Conservation (phyloP, 2,888 invertebrate genomes). For the Mechanitis mazaeus region DNA sequence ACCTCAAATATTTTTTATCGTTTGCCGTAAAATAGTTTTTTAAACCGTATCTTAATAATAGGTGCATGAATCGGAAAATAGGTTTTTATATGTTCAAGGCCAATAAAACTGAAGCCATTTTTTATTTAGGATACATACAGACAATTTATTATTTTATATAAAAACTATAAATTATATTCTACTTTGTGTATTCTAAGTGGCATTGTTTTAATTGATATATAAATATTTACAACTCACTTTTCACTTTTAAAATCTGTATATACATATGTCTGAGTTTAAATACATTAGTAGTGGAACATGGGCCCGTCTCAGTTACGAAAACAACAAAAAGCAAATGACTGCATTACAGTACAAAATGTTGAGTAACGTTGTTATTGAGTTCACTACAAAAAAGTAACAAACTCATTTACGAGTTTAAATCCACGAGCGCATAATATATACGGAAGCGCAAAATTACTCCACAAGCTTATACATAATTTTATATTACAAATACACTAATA, state of each 20-base stretch:
- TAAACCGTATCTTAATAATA: not conserved
- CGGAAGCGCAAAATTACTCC: conserved; percentile 41
- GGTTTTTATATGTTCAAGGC: not conserved
- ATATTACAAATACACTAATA: conserved; percentile 9
- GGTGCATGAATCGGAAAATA: conserved; percentile 10
- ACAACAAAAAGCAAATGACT: conserved; percentile 22
- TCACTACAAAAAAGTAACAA: conserved; percentile 34
- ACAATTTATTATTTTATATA: not conserved
- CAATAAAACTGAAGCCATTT: not conserved
- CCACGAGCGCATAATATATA: conserved; percentile 34
- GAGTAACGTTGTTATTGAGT: conserved; percentile 37
- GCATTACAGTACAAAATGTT: conserved; percentile 28
- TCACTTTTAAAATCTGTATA: no score
- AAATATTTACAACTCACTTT: no score
- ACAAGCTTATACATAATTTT: conserved; percentile 31
- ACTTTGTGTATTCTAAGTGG: no score
- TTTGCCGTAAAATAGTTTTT: conserved; percentile 3
- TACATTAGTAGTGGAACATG: not conserved
- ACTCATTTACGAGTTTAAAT: conserved; percentile 33
- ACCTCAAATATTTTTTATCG: conserved; percentile 10
- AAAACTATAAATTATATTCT: not conserved
- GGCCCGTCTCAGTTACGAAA: conserved; percentile 2
- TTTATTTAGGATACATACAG: not conserved
- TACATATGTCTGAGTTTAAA: no score
- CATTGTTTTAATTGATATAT: no score